phyloP scores from a whole-genome alignment of 2,113 vertebrate species.

The Panthera leo region DNA sequence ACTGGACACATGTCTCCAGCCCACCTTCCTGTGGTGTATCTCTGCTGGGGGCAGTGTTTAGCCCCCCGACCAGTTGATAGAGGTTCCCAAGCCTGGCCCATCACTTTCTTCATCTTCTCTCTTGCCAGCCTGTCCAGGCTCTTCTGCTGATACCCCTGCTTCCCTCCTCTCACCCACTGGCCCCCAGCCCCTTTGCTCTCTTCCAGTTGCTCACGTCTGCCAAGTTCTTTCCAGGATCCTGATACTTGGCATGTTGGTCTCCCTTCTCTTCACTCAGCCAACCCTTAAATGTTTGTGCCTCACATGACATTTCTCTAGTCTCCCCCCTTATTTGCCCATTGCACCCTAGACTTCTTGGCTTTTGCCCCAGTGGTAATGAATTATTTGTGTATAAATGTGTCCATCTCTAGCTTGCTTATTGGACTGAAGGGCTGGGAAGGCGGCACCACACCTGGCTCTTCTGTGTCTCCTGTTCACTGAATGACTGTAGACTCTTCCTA shows the following conservation, averaged over 20 bases:
- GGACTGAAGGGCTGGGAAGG: not conserved
- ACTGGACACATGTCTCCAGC: not conserved
- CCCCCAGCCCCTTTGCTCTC: not conserved
- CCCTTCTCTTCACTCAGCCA: not conserved
- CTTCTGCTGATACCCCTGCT: not conserved
- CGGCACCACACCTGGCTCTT: not conserved
- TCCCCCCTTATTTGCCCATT: not conserved
- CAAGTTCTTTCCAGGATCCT: not conserved
- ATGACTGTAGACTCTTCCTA: not conserved
- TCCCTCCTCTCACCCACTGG: not conserved
- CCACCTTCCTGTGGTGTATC: not conserved
- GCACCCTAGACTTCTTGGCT: not conserved
- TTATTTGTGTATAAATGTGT: not conserved
- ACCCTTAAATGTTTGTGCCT: not conserved
- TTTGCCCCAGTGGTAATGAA: not conserved
- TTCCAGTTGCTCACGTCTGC: not conserved
- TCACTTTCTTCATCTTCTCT: not conserved
- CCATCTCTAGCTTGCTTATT: not conserved
- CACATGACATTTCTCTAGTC: not conserved
- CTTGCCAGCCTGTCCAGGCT: not conserved
- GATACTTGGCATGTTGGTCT: not conserved
- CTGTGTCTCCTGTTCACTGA: not conserved
- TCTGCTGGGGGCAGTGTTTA: not conserved
- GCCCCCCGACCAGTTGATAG: accelerated
- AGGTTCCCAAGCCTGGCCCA: not conserved